phyloP scores from a whole-genome alignment of 2,113 vertebrate genomes.

The Tonatia bakeri region DNA sequence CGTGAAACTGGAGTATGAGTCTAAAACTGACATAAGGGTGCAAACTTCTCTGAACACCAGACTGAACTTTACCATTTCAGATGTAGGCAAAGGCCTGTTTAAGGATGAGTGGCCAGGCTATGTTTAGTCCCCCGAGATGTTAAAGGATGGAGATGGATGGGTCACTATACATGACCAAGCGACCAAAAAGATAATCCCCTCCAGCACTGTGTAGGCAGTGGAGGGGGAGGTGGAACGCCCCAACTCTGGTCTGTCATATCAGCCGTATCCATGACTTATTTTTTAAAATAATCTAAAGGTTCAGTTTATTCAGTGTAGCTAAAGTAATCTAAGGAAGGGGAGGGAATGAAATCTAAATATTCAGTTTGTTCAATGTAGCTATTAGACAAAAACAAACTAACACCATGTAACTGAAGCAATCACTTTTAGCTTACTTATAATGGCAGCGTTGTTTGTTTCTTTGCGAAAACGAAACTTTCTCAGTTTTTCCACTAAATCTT shows the following conservation, averaged over 20 bases:
- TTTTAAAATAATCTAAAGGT: slow-evolving; percentile 7
- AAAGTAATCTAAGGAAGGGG: background rate
- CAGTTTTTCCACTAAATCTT: slow-evolving; percentile 93
- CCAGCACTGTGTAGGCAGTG: background rate
- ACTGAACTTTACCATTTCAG: background rate
- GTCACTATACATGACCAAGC: background rate
- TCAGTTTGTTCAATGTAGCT: background rate
- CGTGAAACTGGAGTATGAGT: background rate
- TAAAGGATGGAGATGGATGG: background rate
- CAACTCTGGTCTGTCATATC: background rate
- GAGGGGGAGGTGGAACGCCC: background rate
- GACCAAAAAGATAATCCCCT: background rate
- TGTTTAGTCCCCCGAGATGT: background rate
- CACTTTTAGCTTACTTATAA: slow-evolving; percentile 91
- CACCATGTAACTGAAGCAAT: background rate
- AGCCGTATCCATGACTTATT: background rate
- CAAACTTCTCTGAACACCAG: background rate
- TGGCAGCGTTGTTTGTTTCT: slow-evolving; percentile 97
- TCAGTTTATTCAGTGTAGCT: too few species aligned
- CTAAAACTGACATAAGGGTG: background rate
- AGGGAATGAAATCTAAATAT: background rate
- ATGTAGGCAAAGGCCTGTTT: background rate
- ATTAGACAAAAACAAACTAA: slow-evolving; percentile 34
- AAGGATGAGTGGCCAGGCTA: background rate
- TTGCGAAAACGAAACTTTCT: slow-evolving; percentile 96